phyloP scores from a whole-genome alignment of 2,888 invertebrate species.

The Brassicogethes aeneus region DNA sequence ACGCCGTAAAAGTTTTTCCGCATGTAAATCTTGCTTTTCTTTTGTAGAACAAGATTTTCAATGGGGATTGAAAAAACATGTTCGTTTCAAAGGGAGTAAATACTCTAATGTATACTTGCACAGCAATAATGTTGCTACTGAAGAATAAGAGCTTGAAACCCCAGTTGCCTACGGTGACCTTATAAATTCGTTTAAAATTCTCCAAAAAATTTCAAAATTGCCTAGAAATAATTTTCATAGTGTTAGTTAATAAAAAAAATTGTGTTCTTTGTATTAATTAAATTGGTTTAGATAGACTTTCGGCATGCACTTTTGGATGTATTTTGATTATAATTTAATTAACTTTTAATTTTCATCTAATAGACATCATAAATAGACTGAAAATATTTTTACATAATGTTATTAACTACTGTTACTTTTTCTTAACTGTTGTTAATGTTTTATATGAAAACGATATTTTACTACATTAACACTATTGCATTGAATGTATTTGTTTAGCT shows the following conservation, averaged over 20 bases:
- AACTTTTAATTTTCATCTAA: slow-evolving; percentile 12
- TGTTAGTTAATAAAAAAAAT: slow-evolving; percentile 16
- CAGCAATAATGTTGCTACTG: too few species aligned
- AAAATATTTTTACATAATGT: slow-evolving; percentile 32
- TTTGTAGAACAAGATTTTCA: too few species aligned
- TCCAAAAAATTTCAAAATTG: slow-evolving; percentile 27
- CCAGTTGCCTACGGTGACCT: slow-evolving; percentile 38
- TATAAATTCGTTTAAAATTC: slow-evolving; percentile 20
- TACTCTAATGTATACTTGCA: too few species aligned
- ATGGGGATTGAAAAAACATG: too few species aligned
- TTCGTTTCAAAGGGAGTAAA: too few species aligned
- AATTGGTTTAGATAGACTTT: slow-evolving; percentile 18
- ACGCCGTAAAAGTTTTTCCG: too few species aligned
- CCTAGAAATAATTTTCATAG: slow-evolving; percentile 15
- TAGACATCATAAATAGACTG: slow-evolving; percentile 31
- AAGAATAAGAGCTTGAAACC: slow-evolving; percentile 39
- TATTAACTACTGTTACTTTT: slow-evolving; percentile 24
- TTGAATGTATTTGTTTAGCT: not conserved
- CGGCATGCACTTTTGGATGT: slow-evolving; percentile 24
- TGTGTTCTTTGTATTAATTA: slow-evolving; percentile 22
- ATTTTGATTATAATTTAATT: slow-evolving; percentile 13
- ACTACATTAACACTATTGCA: not conserved
- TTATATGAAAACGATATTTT: not conserved
- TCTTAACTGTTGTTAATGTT: not conserved
- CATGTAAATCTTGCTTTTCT: too few species aligned